Conservation (phyloP, 2,797 vertebrate species). For the Botia almorhae region DNA sequence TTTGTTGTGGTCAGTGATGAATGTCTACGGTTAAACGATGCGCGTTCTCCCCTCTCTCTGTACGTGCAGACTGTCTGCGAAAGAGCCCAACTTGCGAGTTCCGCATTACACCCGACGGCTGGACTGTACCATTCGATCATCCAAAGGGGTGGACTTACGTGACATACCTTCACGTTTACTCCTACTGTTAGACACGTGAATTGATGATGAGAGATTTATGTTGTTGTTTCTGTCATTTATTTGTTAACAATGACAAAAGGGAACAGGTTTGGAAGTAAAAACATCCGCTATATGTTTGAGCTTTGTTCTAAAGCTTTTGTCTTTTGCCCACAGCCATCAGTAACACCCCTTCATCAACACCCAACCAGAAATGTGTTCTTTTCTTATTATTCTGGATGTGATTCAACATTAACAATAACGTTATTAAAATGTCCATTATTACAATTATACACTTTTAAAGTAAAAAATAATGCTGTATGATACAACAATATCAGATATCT, state of each 20-base stretch:
- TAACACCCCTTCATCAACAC: not conserved
- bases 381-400: not conserved
- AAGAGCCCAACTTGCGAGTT: constrained; percentile 67
- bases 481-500: no score
- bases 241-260: not conserved
- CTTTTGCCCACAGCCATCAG: not conserved
- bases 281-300: not conserved
- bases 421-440: no score
- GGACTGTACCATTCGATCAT: constrained; percentile 59
- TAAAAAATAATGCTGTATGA: no score
- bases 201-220: not conserved
- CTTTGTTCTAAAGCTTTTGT: not conserved
- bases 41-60: constrained; percentile 6
- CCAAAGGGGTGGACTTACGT: constrained; percentile 13
- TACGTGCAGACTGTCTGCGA: not conserved
- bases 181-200: not conserved
- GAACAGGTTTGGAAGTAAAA: not conserved
- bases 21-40: constrained; percentile 13
- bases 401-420: not conserved
- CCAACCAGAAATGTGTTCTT: not conserved
- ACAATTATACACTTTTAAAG: no score
- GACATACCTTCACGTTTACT: constrained; percentile 18
- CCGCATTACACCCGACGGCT: constrained; percentile 62
- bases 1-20: constrained; percentile 25
- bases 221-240: not conserved